These are phyloP conservation scores for Mastomys coucha DNA, from an alignment of 2,113 vertebrate genomes.

Conservation along the genomic window DNA sequence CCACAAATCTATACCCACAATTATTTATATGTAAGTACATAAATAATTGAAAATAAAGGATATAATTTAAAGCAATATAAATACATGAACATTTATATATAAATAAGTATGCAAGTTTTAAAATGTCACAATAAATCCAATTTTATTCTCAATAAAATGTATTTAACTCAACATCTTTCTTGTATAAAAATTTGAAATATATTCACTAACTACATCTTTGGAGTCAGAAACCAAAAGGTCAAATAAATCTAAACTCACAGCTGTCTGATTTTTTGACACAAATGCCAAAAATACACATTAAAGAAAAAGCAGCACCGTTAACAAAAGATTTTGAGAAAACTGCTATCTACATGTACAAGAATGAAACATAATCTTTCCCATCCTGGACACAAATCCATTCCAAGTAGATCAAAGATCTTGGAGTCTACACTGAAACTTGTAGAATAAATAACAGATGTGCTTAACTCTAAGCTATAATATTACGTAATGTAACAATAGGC, in stretches of 20 bases:
- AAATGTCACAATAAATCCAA: constrained; percentile 11
- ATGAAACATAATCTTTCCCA: not conserved
- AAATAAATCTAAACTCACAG: not conserved
- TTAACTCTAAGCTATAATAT: too few relatives aligned
- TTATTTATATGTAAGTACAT: not conserved
- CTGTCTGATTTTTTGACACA: not conserved
- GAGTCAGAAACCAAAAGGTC: not conserved
- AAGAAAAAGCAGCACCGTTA: not conserved
- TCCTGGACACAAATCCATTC: not conserved
- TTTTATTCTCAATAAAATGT: not conserved
- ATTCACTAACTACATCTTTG: constrained; percentile 21
- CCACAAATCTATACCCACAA: not conserved
- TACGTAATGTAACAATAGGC: too few relatives aligned
- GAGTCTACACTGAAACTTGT: not conserved
- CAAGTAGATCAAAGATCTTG: not conserved
- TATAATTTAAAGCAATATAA: not conserved
- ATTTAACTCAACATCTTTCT: not conserved
- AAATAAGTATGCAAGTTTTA: not conserved
- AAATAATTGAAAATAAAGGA: not conserved
- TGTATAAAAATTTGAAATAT: constrained; percentile 4
- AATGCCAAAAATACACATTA: not conserved
- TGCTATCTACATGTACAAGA: not conserved
- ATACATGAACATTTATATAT: not conserved
- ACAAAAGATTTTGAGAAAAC: not conserved
- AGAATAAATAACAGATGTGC: not conserved